Base-by-base conservation (phyloP, 2,113 vertebrate genomes). In the Mixornis gularis region DNA sequence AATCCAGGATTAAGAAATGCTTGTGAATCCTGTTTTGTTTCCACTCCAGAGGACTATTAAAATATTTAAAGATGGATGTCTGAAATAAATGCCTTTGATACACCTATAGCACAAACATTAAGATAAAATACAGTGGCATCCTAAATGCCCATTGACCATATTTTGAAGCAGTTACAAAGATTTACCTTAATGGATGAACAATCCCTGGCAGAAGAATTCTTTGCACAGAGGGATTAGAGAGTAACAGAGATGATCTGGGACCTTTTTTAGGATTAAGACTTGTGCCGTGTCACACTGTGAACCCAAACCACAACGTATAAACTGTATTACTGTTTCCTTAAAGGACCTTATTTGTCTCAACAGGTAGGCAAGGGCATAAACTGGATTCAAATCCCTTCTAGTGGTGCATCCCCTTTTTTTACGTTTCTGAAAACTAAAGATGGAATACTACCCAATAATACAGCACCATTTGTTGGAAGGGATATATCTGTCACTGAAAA, bases 161-260 rank as follows among this genome's bases (percentile, higher is more conserved):
- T 63, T 87, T 91, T 77, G 30, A 92, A 89, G 36, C 40, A 56
- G 53, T 60, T 68, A 72, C 20, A n/a, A 94, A 56, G 32, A 85
- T 76, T 79, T 85, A 40, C 14, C 12, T 69, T 79, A 58, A 69
- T 14, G 36, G 43, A 80, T 83, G 46, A 56, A 62, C 20, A 81
- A 69, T 9, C 14, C 34, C 40, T 52, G 46, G 18, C 56, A 94
- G 43, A 89, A 63, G 10, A 76, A 62, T 49, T 69, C 18, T 53
- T 74, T 53, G 46, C 51, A 36, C 9, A 55, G 48, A 43, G 59
- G 27, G 16, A 62, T 14, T 41, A 44, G 18, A 81, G 44, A 84
- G 63, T n/a, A 82, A 69, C 7, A 83, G 25, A 62, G 29, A 82
- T 49, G 0, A 69, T 38, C 12, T 78, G 26, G 11, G 14, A 12